These are phyloP conservation scores for Mechanitis mazaeus DNA, from an alignment of 2,888 invertebrate genomes.

Conservation along the genomic window DNA sequence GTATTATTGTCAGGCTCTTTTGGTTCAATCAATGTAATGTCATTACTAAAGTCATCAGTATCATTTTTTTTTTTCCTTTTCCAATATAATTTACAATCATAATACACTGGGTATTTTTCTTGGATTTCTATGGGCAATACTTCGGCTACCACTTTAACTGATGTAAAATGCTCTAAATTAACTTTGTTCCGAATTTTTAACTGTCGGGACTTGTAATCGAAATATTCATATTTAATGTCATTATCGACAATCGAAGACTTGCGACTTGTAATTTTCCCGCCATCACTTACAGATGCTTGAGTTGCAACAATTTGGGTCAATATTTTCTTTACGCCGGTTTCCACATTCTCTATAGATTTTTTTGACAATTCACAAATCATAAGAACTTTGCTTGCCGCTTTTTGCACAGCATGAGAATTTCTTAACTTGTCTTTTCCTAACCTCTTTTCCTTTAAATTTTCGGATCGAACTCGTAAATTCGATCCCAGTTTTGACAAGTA, in stretches of 20 bases:
- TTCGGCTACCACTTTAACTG: slow-evolving; percentile 52
- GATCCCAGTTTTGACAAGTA: slow-evolving; percentile 67
- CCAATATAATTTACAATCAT: slow-evolving; percentile 55
- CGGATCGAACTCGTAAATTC: slow-evolving; percentile 60
- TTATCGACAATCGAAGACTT: slow-evolving; percentile 15
- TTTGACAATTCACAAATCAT: slow-evolving; percentile 68
- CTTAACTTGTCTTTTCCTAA: slow-evolving; percentile 55
- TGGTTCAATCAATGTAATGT: slow-evolving; percentile 2
- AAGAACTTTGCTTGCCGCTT: slow-evolving; percentile 62
- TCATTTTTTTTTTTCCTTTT: slow-evolving; percentile 34
- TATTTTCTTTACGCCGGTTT: slow-evolving; percentile 54
- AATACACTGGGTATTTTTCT: slow-evolving; percentile 59
- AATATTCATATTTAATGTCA: slow-evolving; percentile 37
- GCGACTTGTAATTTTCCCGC: slow-evolving; percentile 36
- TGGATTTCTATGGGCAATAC: slow-evolving; percentile 43
- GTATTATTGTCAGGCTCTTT: slow-evolving; percentile 3
- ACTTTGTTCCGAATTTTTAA: slow-evolving; percentile 54
- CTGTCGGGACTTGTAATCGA: slow-evolving; percentile 46
- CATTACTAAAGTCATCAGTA: slow-evolving; percentile 2
- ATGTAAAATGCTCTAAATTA: slow-evolving; percentile 52
- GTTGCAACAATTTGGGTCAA: slow-evolving; percentile 43
- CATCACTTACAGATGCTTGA: slow-evolving; percentile 38
- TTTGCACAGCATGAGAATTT: slow-evolving; percentile 61
- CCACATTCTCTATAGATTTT: slow-evolving; percentile 66
- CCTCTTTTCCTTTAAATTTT: slow-evolving; percentile 56